A percentile compares a stretch with the other conserved stretches of the same genome.
Evolutionary conservation across 2,797 vertebrate genomes (phyloP).

Genomic region (Ficedula albicollis): DNA sequence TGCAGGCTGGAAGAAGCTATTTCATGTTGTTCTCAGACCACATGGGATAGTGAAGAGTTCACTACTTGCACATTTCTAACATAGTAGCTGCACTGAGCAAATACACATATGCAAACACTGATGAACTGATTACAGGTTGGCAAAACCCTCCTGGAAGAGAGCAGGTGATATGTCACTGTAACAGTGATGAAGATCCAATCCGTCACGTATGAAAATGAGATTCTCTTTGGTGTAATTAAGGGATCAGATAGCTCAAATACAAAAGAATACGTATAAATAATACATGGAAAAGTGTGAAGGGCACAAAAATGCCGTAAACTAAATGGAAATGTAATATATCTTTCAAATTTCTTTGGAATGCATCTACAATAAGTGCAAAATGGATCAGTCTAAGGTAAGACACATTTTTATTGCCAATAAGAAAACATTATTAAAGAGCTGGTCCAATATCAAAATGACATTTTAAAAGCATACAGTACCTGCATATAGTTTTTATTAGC

Average conservation of each 20-base stretch:
- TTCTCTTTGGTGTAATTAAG: conserved; percentile 19
- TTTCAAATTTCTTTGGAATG: conserved; percentile 65
- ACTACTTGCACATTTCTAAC: background rate
- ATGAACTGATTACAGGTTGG: conserved; percentile 14
- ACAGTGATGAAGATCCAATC: conserved; percentile 25
- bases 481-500: conserved; percentile 65
- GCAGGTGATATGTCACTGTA: conserved; percentile 17
- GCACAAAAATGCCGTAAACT: conserved; percentile 55
- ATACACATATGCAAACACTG: background rate
- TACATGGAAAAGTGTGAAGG: conserved; percentile 46
- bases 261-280: conserved; percentile 48
- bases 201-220: background rate
- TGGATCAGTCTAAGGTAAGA: conserved; percentile 45
- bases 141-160: background rate
- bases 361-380: conserved; percentile 63
- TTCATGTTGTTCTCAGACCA: background rate
- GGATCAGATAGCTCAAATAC: conserved; percentile 25
- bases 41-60: background rate
- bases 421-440: conserved; percentile 66
- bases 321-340: conserved; percentile 56
- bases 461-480: conserved; percentile 64
- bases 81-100: background rate
- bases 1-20: background rate
- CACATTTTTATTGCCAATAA: conserved; percentile 66
- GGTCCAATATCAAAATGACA: conserved; percentile 68